These are phyloP conservation scores for Umimayanthus chanpuru DNA, from an alignment of 92 coral and sea anemone species.

Conservation along the genomic window DNA sequence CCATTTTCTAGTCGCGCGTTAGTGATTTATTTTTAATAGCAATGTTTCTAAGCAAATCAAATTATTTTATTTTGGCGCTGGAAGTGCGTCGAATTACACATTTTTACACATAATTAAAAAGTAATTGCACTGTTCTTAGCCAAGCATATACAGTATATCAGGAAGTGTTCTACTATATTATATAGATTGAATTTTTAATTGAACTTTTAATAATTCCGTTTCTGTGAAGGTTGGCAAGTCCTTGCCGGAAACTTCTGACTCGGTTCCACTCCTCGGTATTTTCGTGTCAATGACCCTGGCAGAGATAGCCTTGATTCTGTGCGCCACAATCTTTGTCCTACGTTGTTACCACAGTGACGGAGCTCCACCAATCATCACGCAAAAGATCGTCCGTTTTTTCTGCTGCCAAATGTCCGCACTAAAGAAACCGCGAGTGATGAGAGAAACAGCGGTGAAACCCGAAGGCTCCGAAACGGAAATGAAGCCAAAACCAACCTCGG, in stretches of 20 bases:
- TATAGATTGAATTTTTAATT: neutral
- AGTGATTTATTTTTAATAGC: too few relatives aligned
- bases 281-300: slow-evolving; percentile 48
- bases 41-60: too few relatives aligned
- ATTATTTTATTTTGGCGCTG: too few relatives aligned
- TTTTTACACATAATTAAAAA: too few relatives aligned
- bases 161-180: too few relatives aligned
- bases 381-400: slow-evolving; percentile 13
- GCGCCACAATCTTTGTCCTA: slow-evolving; percentile 60
- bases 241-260: slow-evolving; percentile 66
- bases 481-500: neutral
- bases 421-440: neutral
- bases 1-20: too few relatives aligned
- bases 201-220: neutral
- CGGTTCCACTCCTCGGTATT: slow-evolving; percentile 66
- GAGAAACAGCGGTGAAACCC: neutral
- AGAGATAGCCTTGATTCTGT: slow-evolving; percentile 49
- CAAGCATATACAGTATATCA: too few relatives aligned
- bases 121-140: too few relatives aligned
- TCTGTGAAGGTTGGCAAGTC: slow-evolving; percentile 45
- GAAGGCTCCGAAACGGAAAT: neutral
- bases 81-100: too few relatives aligned
- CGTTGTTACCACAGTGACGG: slow-evolving; percentile 63
- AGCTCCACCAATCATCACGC: slow-evolving; percentile 40
- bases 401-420: neutral